Percentiles rank a stretch among this genome's conserved stretches.
These are phyloP conservation scores for Thereva unica DNA, from an alignment of 2,888 invertebrate genomes.

Conservation along the genomic window DNA sequence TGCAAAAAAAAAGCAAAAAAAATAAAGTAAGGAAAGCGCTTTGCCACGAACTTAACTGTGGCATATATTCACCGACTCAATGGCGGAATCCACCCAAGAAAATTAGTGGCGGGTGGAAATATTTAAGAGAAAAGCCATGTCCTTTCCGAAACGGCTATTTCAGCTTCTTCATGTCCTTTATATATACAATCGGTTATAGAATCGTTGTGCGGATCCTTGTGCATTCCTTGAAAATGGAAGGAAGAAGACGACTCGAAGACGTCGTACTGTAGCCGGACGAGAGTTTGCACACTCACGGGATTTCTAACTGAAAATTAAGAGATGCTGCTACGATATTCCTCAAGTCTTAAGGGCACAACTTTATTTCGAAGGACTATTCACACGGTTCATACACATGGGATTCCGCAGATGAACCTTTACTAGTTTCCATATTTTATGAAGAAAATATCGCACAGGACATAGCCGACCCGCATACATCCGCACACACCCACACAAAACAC, in stretches of 20 bases:
- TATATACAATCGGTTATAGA: too few relatives aligned
- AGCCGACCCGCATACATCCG: conserved; percentile 16
- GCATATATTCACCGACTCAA: too few relatives aligned
- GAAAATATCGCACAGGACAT: conserved; percentile 22
- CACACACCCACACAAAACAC: conserved; percentile 24
- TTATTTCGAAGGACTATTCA: conserved; percentile 14
- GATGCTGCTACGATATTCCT: conserved; percentile 21
- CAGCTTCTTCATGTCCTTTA: too few relatives aligned
- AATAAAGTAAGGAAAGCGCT: too few relatives aligned
- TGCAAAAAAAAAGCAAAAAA: too few relatives aligned
- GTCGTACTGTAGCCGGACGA: conserved; percentile 2
- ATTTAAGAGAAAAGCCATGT: too few relatives aligned
- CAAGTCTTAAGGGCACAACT: conserved; percentile 19
- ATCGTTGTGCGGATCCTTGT: too few relatives aligned
- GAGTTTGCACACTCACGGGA: conserved; percentile 12
- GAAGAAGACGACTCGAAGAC: conserved; percentile 7
- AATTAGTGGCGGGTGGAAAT: too few relatives aligned
- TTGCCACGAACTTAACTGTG: too few relatives aligned
- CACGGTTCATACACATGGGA: conserved; percentile 31
- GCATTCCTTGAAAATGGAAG: neutral
- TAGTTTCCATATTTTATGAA: conserved; percentile 34
- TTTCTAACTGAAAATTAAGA: conserved; percentile 35
- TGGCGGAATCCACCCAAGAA: too few relatives aligned
- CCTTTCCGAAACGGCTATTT: too few relatives aligned
- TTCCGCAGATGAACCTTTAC: conserved; percentile 31